Evolutionary conservation across 2,113 vertebrate genomes (phyloP).

Genomic region (Jacana jacana): DNA sequence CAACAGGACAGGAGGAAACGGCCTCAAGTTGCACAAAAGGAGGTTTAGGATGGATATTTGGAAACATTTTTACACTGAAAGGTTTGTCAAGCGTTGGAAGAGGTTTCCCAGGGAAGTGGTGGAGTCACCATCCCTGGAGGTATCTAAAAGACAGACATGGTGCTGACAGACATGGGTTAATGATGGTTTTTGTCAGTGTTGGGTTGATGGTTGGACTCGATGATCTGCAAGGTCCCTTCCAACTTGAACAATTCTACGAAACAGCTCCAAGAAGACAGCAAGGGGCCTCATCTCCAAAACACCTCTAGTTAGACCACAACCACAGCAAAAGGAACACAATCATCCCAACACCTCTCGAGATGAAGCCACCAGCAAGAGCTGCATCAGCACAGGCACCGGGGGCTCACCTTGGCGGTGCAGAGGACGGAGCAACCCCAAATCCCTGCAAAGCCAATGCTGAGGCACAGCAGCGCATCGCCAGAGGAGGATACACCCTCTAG

Average conservation of each 20-base stretch:
- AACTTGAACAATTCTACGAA: neutral
- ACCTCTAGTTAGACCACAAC: neutral
- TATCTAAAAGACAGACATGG: neutral
- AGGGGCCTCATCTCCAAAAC: fast-evolving
- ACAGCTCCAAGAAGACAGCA: neutral
- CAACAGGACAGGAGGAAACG: neutral
- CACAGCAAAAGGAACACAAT: neutral
- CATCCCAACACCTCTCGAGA: neutral
- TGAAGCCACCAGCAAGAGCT: neutral
- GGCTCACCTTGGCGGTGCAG: neutral
- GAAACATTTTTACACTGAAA: neutral
- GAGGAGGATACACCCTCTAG: neutral
- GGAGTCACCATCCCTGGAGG: neutral
- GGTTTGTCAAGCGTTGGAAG: neutral
- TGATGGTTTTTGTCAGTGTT: neutral
- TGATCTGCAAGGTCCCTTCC: neutral
- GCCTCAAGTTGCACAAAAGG: neutral
- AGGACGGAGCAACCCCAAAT: fast-evolving
- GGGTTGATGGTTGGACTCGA: neutral
- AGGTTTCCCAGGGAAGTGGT: neutral
- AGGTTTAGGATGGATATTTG: neutral
- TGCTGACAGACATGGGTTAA: neutral
- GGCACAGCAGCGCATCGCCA: neutral
- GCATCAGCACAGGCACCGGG: fast-evolving
- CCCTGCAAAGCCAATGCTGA: neutral